Conservation (phyloP, 2,797 vertebrate species). For the Sardinella longiceps region DNA sequence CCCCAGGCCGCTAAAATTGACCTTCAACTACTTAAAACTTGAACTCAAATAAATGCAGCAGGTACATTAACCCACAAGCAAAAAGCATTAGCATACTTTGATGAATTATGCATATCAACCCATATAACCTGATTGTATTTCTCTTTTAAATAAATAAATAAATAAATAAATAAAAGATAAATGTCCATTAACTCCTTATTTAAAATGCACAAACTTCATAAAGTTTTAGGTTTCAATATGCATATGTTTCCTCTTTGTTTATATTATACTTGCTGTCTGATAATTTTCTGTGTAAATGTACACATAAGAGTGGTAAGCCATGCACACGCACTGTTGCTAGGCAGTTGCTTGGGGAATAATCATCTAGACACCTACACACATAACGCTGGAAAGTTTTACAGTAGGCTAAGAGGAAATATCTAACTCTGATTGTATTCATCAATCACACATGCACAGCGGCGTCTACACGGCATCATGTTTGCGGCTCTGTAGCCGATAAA, state of each 20-base stretch:
- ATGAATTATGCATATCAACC: slow-evolving; percentile 27
- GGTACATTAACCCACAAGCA: background rate
- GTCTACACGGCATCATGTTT: background rate
- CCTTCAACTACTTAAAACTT: slow-evolving; percentile 24
- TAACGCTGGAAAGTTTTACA: background rate
- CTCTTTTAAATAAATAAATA: too few relatives aligned
- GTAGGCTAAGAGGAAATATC: background rate
- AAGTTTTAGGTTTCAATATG: slow-evolving; percentile 7
- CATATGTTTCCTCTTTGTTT: slow-evolving; percentile 15
- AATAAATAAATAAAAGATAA: slow-evolving; percentile 11
- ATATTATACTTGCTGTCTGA: background rate
- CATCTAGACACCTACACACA: slow-evolving; percentile 3
- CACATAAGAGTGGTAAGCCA: background rate
- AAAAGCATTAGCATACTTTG: slow-evolving; percentile 25
- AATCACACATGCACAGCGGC: background rate
- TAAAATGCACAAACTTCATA: slow-evolving; percentile 15
- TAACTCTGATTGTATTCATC: background rate
- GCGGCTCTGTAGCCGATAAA: slow-evolving; percentile 9
- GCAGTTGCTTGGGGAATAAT: background rate
- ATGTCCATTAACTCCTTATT: slow-evolving; percentile 11
- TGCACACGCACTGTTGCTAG: background rate
- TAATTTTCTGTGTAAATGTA: background rate
- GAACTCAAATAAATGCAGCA: slow-evolving; percentile 22
- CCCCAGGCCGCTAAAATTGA: background rate
- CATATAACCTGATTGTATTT: slow-evolving; percentile 20